Evolutionary conservation across 2,797 vertebrate genomes (phyloP).

Genomic region (Gephyroberyx darwinii): DNA sequence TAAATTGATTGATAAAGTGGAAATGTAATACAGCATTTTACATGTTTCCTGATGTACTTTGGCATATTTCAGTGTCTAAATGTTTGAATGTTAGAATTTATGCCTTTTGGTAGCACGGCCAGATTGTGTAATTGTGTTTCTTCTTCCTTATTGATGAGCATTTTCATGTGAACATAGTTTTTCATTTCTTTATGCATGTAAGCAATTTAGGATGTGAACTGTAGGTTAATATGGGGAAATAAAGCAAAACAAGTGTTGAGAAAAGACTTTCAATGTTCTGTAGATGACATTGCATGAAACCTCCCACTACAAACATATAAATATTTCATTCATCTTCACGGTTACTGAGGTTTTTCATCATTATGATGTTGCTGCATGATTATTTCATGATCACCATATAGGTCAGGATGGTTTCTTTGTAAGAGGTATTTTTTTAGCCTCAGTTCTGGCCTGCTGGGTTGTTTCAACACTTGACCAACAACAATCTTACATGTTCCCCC

Average conservation of each 20-base stretch:
- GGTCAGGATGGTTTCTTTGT: not conserved
- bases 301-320: not conserved
- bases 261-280: not conserved
- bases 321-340: conserved; percentile 27
- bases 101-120: too few species aligned
- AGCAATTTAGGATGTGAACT: too few species aligned
- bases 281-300: not conserved
- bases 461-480: not conserved
- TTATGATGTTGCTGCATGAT: conserved; percentile 16
- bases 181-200: too few species aligned
- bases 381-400: conserved; percentile 24
- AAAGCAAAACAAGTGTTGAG: not conserved
- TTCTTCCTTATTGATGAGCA: too few species aligned
- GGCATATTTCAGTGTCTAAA: too few species aligned
- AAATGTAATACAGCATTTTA: not conserved
- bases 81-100: too few species aligned
- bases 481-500: not conserved
- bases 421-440: not conserved
- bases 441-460: not conserved
- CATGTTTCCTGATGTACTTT: not conserved
- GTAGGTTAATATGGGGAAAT: not conserved
- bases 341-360: conserved; percentile 7
- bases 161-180: too few species aligned
- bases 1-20: too few species aligned
- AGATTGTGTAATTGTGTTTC: too few species aligned